Conservation (phyloP, 2,113 vertebrate genomes). For the Siphamia tubifer region DNA sequence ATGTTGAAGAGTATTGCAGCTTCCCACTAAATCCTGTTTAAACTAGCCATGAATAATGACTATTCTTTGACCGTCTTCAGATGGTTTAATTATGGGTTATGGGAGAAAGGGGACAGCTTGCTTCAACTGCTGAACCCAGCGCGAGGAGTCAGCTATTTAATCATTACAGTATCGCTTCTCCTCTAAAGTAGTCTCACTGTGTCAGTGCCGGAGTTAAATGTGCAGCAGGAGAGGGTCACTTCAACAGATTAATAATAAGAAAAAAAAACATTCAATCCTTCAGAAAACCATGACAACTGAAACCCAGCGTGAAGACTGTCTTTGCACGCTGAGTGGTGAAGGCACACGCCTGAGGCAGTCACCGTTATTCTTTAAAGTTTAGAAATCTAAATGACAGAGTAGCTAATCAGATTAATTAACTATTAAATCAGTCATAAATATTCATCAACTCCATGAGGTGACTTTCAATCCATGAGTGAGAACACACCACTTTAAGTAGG, state of each 20-base stretch:
- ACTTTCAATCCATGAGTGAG: background rate
- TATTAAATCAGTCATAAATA: background rate
- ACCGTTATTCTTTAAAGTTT: background rate
- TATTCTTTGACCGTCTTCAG: background rate
- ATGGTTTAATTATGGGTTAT: constrained; percentile 41
- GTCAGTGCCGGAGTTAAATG: constrained; percentile 6
- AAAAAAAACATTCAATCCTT: background rate
- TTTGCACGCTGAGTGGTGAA: background rate
- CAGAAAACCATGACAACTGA: background rate
- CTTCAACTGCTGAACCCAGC: background rate
- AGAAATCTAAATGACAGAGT: background rate
- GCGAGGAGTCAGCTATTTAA: constrained; percentile 26
- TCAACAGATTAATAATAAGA: background rate
- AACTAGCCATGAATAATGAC: constrained; percentile 38
- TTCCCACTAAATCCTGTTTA: background rate
- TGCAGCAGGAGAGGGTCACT: constrained; percentile 9
- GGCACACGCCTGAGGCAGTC: background rate
- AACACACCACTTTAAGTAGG: background rate
- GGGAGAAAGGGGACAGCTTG: constrained; percentile 23
- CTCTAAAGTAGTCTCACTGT: constrained; percentile 4
- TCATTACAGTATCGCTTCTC: constrained; percentile 22
- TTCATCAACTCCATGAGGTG: background rate
- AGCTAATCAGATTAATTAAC: constrained; percentile 8
- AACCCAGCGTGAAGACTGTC: background rate
- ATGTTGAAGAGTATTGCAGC: background rate